Base-by-base conservation (phyloP, 2,888 invertebrate species). In the Agonopterix alstromeriana region DNA sequence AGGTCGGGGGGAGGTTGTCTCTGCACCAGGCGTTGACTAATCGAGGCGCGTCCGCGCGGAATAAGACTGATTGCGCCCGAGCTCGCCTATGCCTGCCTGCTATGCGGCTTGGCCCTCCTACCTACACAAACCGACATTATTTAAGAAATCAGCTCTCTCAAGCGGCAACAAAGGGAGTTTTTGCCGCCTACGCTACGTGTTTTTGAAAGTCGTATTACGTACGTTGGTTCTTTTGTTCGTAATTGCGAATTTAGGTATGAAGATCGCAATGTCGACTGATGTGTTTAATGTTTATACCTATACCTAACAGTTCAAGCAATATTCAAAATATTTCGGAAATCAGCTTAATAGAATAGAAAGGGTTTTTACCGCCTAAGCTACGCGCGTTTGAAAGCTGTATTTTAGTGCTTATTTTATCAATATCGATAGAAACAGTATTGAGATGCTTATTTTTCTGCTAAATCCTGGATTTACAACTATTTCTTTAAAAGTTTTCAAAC, bases 21-120 rank as follows among this genome's bases (percentile, higher is more conserved):
- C 88, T 88, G 87, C 82, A 78, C 72, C 75, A 71, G 86, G 85
- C 87, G 84, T 85, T 87, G 86, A 87, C 85, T 87, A 87, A 87
- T 87, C 79, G 86, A 65, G 74, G 75, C 81, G 82, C 86, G 88
- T 86, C 88, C 84, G 83, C 85, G 82, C 78, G 87, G 87, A 88
- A 87, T 83, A 87, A 88, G 87, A 88, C 81, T 84, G 87, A 88
- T 88, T 82, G 83, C 83, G 71, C 65, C 68, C 69, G 73, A 73
- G 79, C 80, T 81, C 73, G 81, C 77, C 83, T 81, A 82, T 82
- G 84, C 84, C 80, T 81, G 84, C 77, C 74, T 73, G 74, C 79
- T 74, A 76, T 79, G 81, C 76, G 77, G 80, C 76, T 73, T 72
- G 51, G 43, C 60, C 70, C 76, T 80, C 78, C 77, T 80, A 81